Evolutionary conservation across 1,140 invertebrate species (phyloP), one percentile per base, ranked within the genome.

Genomic region (Drosophila mojavensis): DNA sequence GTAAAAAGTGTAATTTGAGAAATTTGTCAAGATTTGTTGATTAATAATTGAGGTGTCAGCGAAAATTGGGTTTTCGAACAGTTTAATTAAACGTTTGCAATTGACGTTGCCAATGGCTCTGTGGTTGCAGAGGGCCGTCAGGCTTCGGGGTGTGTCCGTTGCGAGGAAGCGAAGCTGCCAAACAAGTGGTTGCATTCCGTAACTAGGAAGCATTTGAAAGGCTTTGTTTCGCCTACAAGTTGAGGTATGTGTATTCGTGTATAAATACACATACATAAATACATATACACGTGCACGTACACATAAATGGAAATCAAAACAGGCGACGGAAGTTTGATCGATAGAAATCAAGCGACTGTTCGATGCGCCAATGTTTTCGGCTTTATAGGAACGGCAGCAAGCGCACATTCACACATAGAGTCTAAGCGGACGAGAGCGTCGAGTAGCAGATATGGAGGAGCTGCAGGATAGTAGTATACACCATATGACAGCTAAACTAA

Each of bases 401-500:
- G 15, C 51, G 63, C 43, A 51, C 24, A 48, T 67, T 13, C 50
- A 58, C 28, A 33, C 28, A 51, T 17, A 10, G 45, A 58, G 41
- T 5, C 41, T 3, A 50, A 61, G 26, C 1, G 45, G 20, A 41
- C 36, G 13, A 15, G 45, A 11, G 55, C 24, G 3, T 9, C 5
- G 13, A 24, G 48, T 24, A 43, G 9, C 24, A 26, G 28, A 1
- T 59, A 94, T 94, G 93, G 93, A 93, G 59, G 93, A 94, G 75
- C 79, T 93, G 28, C 94, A 94, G 82, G 93, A 94, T 45, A 92
- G 91, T 48, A 93, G 94, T 67, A 93, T 95, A 45, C 94, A 95
- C 78, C 93, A 95, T 70, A 94, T 94, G 28, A 94, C 95, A 6
- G 89, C 94, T 61, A 95, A 94, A 84, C 93, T 96, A 26, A 94